Evolutionary conservation across 2,888 invertebrate genomes (phyloP).

Genomic region (Erynnis tages): DNA sequence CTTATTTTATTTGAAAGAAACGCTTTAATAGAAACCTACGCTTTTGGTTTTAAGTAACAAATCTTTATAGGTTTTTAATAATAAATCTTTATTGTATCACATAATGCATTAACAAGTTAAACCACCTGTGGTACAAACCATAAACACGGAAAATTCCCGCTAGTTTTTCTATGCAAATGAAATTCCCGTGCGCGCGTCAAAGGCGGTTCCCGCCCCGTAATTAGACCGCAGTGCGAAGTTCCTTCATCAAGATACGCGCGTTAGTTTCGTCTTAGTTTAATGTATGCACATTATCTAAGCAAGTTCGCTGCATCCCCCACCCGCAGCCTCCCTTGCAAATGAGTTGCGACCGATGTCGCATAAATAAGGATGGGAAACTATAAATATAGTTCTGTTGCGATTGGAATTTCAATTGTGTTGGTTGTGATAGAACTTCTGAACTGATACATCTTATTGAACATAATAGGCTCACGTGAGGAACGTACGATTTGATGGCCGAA

Average conservation of each 20-base stretch:
- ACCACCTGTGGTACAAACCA: conserved; percentile 22
- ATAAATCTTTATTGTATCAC: too few species aligned
- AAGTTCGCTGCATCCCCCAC: conserved; percentile 54
- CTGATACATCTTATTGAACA: too few species aligned
- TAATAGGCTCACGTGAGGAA: too few species aligned
- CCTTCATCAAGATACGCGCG: conserved; percentile 76
- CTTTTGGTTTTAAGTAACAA: too few species aligned
- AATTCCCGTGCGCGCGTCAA: conserved; percentile 40
- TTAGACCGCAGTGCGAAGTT: conserved; percentile 73
- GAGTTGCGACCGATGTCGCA: conserved; percentile 28
- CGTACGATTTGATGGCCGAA: too few species aligned
- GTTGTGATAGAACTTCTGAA: not conserved
- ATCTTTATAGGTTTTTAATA: too few species aligned
- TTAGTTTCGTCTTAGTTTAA: conserved; percentile 79
- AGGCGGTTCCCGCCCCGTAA: conserved; percentile 56
- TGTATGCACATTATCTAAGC: conserved; percentile 82
- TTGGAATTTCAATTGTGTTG: conserved; percentile 11
- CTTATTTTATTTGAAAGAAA: too few species aligned
- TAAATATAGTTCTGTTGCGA: conserved; percentile 15
- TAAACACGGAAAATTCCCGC: conserved; percentile 13
- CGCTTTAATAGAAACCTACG: too few species aligned
- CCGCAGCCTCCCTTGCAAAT: conserved; percentile 37
- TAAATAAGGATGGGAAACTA: conserved; percentile 22
- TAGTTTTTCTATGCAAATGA: conserved; percentile 44
- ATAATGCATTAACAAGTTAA: too few species aligned